Base-by-base conservation (phyloP, 2,888 invertebrate genomes). In the Tetanocera ferruginea region DNA sequence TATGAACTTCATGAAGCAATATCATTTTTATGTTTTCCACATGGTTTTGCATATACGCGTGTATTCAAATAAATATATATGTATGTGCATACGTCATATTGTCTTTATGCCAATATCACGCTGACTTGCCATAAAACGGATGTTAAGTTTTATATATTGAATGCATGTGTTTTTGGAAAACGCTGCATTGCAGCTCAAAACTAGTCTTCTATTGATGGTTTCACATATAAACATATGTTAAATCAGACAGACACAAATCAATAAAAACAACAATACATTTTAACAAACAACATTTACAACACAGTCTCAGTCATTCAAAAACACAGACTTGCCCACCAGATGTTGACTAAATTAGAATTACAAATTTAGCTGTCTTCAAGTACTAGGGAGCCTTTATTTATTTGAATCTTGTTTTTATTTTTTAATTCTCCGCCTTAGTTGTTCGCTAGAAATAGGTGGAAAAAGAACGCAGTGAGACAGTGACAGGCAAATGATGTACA, bases 281-380 rank as follows among this genome's bases (percentile, higher is more conserved):
- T 2, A 14, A 4, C 43, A 43, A 55, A 34, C 69, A 70, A 28
- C 51, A 25, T n/a, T 8, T 19, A 37, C 6, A 55, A 37, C 57
- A 72, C 72, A 57, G 57, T 19, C 34, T 17, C 19, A 34, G 14
- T 72, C 57, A 72, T 43, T 73, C 14, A 62, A 74, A 66, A 51
- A 25, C 25, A 6, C 14, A 74, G 31, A 51, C 17, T 73, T 73
- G 66, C 23, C 49, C 9, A 66, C 64, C 74, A 74, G 74, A 74
- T 74, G 74, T 74, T 64, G 19, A 31, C 74, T 74, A 64, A 74
- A 74, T 74, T 66, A 74, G 74, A 74, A 74, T 74, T 74, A 64
- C 64, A 64, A 74, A 74, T 74, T 74, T 64, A 34, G 25, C 72
- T 37, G 43, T 23, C 52, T 60, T 73, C 43, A 34, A 9, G n/a